Evolutionary conservation across 2,888 invertebrate species (phyloP), one percentile per base, ranked within the genome.

Genomic region (Sympetrum striolatum): DNA sequence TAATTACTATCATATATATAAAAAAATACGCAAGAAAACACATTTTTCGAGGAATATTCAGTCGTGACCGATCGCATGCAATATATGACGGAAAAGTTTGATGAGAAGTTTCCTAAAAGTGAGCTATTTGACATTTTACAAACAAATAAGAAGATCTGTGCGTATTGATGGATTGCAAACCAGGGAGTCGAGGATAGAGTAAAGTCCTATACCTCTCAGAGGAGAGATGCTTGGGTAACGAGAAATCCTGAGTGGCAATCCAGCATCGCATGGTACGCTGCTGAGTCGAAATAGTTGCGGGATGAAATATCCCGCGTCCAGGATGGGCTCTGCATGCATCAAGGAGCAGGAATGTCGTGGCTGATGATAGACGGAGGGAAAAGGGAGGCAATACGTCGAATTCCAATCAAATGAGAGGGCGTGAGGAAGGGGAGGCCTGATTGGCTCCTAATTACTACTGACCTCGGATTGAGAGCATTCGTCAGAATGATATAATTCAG

Each of bases 401-500:
- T 60, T 86, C 86, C 73, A 73, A 25, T 73, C 25, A 25, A 73
- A 73, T 73, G 73, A 73, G 73, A 25, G 73, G 25, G 25, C 31
- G 14, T 5, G 31, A 73, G 25, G n/a, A 0, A n/a, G 0, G 44
- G 22, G 58, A 82, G 25, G 31, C 58, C 53, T 82, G 82, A 82
- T 82, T 82, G 58, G 82, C 31, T 35, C 18, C 86, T 64, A 86
- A 86, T 86, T 86, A 86, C 64, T 86, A 86, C 64, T 86, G 53
- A 60, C 58, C 58, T 60, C 86, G 37, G 60, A 86, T 35, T 25
- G 60, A 37, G 37, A 60, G 82, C 82, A 60, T n/a, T 6, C 53
- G 22, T 58, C 35, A 60, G 60, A 86, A 86, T 60, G 86, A 86
- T 35, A n/a, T 25, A 14, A n/a, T 48, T 25, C 25, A 14, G 37